Evolutionary conservation across 1,140 invertebrate species (phyloP).

Genomic region (Ips typographus): DNA sequence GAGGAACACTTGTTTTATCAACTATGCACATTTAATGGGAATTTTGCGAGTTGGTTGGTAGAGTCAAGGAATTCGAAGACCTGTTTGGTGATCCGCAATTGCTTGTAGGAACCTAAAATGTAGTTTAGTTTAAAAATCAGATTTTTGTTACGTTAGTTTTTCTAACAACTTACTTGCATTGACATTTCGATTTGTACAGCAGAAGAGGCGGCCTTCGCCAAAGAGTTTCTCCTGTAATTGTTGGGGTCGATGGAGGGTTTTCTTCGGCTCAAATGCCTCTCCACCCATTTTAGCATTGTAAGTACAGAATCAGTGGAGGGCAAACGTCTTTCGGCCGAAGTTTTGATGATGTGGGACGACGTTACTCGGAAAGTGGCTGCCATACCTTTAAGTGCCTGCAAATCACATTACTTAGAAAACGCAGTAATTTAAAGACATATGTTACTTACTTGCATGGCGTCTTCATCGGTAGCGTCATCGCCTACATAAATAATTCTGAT

Average conservation of each 20-base stretch:
- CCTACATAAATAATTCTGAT: conserved; percentile 89
- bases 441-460: conserved; percentile 78
- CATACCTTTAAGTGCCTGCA: conserved; percentile 82
- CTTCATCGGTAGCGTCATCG: conserved; percentile 88
- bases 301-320: conserved; percentile 86
- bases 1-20: too few species aligned
- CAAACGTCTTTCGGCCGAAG: conserved; percentile 79
- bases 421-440: background rate
- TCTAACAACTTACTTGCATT: conserved; percentile 16
- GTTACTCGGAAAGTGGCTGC: conserved; percentile 87
- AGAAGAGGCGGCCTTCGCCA: conserved; percentile 32
- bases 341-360: conserved; percentile 80
- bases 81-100: conserved; percentile 1
- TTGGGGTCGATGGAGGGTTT: conserved; percentile 56
- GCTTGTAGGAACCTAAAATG: conserved; percentile 11
- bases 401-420: background rate
- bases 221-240: conserved; percentile 36
- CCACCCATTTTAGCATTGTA: conserved; percentile 85
- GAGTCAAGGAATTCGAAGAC: conserved; percentile 1
- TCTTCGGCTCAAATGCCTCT: conserved; percentile 72
- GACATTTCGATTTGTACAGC: conserved; percentile 42
- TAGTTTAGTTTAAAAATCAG: background rate
- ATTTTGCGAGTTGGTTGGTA: conserved; percentile 22
- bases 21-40: conserved; percentile 19
- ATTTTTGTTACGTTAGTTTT: background rate